These are phyloP conservation scores for Digitonthophagus gazella DNA, from an alignment of 2,888 invertebrate genomes.

Conservation along the genomic window DNA sequence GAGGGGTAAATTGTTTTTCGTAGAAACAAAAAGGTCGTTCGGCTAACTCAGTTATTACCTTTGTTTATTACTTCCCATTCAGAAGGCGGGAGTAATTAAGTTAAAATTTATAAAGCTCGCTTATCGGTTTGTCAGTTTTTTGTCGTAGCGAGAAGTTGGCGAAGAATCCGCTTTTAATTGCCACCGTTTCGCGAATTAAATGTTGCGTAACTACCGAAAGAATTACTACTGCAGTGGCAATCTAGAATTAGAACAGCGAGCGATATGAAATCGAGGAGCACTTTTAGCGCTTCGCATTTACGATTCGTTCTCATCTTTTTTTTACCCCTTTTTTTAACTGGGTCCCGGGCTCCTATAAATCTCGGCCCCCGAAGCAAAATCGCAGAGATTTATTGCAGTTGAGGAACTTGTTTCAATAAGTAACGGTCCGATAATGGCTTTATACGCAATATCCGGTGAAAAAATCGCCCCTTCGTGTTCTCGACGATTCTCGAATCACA, in stretches of 20 bases:
- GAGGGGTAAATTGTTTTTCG: too few species aligned
- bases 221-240: background rate
- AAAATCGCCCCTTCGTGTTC: background rate
- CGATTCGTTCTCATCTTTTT: background rate
- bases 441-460: background rate
- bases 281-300: background rate
- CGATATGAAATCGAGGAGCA: background rate
- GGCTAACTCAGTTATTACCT: background rate
- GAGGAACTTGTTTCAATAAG: slow-evolving; percentile 14
- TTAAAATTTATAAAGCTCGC: background rate
- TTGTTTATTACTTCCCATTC: background rate
- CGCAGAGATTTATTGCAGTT: slow-evolving; percentile 13
- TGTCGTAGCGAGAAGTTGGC: background rate
- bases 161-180: background rate
- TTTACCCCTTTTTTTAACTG: background rate
- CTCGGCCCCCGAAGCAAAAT: slow-evolving; percentile 1
- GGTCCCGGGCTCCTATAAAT: background rate
- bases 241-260: background rate
- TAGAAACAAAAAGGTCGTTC: too few species aligned
- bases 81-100: background rate
- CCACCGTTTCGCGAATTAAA: background rate
- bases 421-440: slow-evolving; percentile 9
- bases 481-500: background rate
- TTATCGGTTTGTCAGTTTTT: background rate
- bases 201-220: background rate